Base-by-base conservation (phyloP, 2,113 vertebrate genomes). In the Pyrgilauda ruficollis region DNA sequence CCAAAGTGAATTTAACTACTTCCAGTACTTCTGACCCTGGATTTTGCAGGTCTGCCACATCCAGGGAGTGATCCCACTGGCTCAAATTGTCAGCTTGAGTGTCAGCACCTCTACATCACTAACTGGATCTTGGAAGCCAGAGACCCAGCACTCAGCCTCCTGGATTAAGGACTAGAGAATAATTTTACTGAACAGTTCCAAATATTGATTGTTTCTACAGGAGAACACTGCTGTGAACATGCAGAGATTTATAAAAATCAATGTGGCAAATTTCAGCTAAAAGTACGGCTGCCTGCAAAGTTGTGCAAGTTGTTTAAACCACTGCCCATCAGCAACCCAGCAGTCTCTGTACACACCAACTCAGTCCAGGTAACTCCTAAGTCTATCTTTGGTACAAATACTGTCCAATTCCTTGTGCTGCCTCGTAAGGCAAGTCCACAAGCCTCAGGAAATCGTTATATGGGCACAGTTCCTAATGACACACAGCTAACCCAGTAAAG, bases 131-230 rank as follows among this genome's bases (percentile, higher is more conserved):
- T 26, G 12, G 47, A 91, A 52, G 64, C 7, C 41, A 88, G 30
- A 78, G 26, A 44, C 24, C 69, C 44, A 53, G 37, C 30, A 46
- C 10, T 73, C 52, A 39, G 39, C 19, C 55, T 75, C n/a, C 31
- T 24, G 39, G n/a, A 81, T n/a, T 43, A 70, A 59, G 39, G 10
- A 78, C 30, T 41, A 55, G 11, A 72, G 24, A 90, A 80, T 15
- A 55, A 31, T 58, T 86, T 41, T 24, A 74, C 13, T 22, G 37
- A 80, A 55, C 11, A 47, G 46, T 4, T 1, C 9, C 27, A 59
- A 37, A 5, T 43, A 41, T 80, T 20, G 3, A 67, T 11, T 0
- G 0, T 18, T 39, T 63, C 27, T 44, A 39, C 0, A 1, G 23
- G 19, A 84, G 35, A 81, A 67, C 1, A 2, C 12, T 55, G 35